Base-by-base conservation (phyloP, 2,797 vertebrate species). In the Euphonia xanthogaster region DNA sequence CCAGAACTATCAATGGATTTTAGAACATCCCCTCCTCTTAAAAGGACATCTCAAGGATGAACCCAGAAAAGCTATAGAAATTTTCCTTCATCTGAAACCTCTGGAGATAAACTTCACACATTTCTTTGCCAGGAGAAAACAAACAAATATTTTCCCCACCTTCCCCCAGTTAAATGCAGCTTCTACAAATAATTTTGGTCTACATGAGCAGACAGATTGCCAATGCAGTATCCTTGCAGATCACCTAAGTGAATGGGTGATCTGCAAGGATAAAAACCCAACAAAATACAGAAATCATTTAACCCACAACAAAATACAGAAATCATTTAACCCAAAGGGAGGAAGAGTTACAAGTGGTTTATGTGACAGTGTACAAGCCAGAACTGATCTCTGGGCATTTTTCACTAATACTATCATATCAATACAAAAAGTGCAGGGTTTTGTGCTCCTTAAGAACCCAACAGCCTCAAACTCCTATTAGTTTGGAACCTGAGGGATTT, bases 1-100 rank as follows among this genome's bases (percentile, higher is more conserved):
- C 33, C 55, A 63, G 39, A 24, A 67, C 37, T 37, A 76, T 55
- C 77, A 81, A 39, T 47, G 25, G 31, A 73, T 74, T 93, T 93
- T 33, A 90, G 33, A 85, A 88, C 37, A 90, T 63, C 5, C 4
- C 0, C 25, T 82, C 42, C 30, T 82, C 50, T 45, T 66, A 57
- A 50, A 94, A 79, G 45, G 53, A 48, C 57, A 85, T 77, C 35
- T 83, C 86, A 91, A 85, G 65, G 79, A 63, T 47, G 21, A 91
- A 58, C 35, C 30, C 54, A 42, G 39, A 65, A 88, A 91, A 33
- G 14, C 68, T 30, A 77, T 5, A 67, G 7, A 21, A 35, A 7
- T 65, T 75, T 88, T 93, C 37, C 42, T 75, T 40, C 7, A 14
- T 5, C 19, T 30, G 24, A 86, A 70, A 81, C 44, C 33, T 83